Base-by-base conservation (phyloP, 2,888 invertebrate species). In the Cetonia aurata region DNA sequence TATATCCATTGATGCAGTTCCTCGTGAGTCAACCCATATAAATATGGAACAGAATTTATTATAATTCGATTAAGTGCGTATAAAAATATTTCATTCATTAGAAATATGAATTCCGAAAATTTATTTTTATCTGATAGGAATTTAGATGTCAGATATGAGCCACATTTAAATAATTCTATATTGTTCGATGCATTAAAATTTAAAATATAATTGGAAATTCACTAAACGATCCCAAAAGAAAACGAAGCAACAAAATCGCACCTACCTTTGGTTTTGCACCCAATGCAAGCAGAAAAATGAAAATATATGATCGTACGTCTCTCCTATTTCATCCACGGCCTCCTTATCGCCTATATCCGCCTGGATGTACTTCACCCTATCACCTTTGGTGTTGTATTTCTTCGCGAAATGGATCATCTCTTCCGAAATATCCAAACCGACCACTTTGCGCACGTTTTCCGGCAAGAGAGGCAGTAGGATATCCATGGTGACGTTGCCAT, bases 281-380 rank as follows among this genome's bases (percentile, higher is more conserved):
- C 94, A 94, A 78, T 94, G 93, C 3, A 95, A 85, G 72, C 93
- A 90, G 80, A 93, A 93, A 80, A 94, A 93, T 0, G 94, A 94
- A 66, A 93, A 89, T 0, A 89, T 87, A 79, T 93, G 92, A 79
- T 91, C 88, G 78, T 92, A 94, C 33, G 83, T 79, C 65, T 84
- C 86, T 13, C 83, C 78, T 55, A 88, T 77, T 19, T 88, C 83
- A 0, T 82, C 80, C 0, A 89, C 88, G 59, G 90, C 73, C 25
- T 85, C 80, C 0, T 85, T 82, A 0, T 87, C 83, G 55, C 84
- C 83, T 50, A 94, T 90, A 77, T 94, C 91, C 70, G 90, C 79
- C 31, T 86, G 75, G 37, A 86, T 83, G 74, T 90, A 89, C 2
- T 84, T 82, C 15, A 66, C 46, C 46, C 56, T 66, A 73, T 87